Evolutionary conservation across 2,113 vertebrate genomes (phyloP), one percentile per base, ranked within the genome.

Genomic region (Callithrix jacchus): DNA sequence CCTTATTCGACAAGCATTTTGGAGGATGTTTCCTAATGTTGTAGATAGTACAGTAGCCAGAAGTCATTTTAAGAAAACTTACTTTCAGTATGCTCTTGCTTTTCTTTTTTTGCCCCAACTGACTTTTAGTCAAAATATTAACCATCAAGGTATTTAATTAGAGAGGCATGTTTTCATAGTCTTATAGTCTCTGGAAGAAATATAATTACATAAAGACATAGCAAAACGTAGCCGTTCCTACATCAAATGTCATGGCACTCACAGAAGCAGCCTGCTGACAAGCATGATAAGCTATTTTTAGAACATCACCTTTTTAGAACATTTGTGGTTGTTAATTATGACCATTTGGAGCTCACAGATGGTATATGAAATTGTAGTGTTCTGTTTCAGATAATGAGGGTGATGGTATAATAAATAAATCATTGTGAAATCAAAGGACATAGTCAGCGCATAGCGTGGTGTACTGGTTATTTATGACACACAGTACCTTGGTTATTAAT

Each of bases 321-420:
- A 97, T 81, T 96, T 84, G 86, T 47, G 89, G 74, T 91, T 82
- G 77, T 93, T 97, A 97, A 95, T 93, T 83, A 91, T 96, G 97
- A 95, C 97, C 95, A 92, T 96, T 97, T 96, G 97, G 95, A 79
- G 95, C 74, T 93, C 98, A 92, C 97, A 97, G 97, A 97, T 97
- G 97, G 96, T 47, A 92, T 95, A 91, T 94, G 91, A 93, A 97
- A 97, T 87, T 85, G 86, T 64, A 93, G 86, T 87, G 70, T 91
- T 97, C 83, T 96, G 95, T 94, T 96, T 97, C 96, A 96, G 91
- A 93, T 96, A 96, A 95, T 87, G 86, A 97, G 89, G 80, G 73
- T 68, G 89, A 89, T 92, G 52, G 87, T 73, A 66, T 77, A 91
- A 96, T 93, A 97, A 94, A 97, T 93, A 96, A 96, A 96, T 84